These are phyloP conservation scores for Florisuga fusca DNA, from an alignment of 2,797 vertebrate genomes.

Conservation along the genomic window DNA sequence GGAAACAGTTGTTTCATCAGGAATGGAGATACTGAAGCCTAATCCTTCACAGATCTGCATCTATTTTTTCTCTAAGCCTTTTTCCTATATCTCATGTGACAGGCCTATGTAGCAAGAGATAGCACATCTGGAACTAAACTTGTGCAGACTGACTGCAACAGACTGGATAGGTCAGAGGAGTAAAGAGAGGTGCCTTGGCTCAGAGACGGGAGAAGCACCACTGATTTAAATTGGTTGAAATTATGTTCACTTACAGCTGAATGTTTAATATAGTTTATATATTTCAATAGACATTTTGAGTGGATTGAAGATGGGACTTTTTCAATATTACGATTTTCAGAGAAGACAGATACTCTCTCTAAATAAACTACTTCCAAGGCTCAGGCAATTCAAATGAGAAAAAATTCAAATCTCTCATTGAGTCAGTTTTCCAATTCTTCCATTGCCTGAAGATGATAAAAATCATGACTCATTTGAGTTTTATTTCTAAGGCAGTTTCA, in stretches of 20 bases:
- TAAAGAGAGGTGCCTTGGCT: neutral
- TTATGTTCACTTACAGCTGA: neutral
- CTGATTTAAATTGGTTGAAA: neutral
- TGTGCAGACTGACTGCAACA: neutral
- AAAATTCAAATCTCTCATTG: constrained; percentile 58
- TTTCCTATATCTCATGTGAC: neutral
- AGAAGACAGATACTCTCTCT: constrained; percentile 29
- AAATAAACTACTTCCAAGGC: constrained; percentile 56
- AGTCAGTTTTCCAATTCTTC: constrained; percentile 53
- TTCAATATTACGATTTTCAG: constrained; percentile 61
- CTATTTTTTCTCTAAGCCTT: neutral
- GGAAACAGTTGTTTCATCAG: neutral
- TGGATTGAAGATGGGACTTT: constrained; percentile 31
- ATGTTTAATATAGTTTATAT: neutral
- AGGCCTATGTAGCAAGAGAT: neutral
- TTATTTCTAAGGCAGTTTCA: constrained; percentile 57
- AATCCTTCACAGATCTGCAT: neutral
- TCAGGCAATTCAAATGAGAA: constrained; percentile 59
- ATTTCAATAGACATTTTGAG: neutral
- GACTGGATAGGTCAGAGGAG: neutral
- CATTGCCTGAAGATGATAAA: constrained; percentile 42
- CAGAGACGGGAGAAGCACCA: neutral
- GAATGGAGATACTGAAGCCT: neutral
- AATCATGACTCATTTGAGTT: constrained; percentile 21
- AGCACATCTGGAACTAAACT: neutral